Evolutionary conservation across 2,797 vertebrate genomes (phyloP).

Genomic region (Syndactyla subalaris): DNA sequence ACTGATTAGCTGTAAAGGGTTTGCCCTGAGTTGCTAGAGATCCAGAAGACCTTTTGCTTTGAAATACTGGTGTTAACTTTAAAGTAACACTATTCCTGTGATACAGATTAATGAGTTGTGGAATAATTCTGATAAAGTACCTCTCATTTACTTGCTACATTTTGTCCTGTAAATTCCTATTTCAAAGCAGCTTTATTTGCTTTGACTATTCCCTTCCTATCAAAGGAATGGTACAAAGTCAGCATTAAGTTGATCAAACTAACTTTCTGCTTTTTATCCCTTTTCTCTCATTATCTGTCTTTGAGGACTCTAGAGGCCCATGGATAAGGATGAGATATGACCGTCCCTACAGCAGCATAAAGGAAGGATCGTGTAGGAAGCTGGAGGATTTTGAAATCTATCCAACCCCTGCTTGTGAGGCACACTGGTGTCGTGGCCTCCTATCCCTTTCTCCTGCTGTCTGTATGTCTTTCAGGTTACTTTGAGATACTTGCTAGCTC

Average conservation of each 20-base stretch:
- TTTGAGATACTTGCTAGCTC: background rate
- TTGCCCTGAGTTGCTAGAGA: constrained; percentile 16
- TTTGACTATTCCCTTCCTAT: background rate
- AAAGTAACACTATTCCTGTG: constrained; percentile 45
- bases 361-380: background rate
- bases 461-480: background rate
- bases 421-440: background rate
- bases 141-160: background rate
- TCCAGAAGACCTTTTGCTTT: constrained; percentile 64
- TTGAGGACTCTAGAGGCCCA: background rate
- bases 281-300: background rate
- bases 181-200: constrained; percentile 49
- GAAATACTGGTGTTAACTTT: constrained; percentile 50
- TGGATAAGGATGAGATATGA: background rate
- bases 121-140: constrained; percentile 37
- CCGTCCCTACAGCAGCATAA: background rate
- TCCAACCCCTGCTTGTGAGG: background rate
- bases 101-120: constrained; percentile 35
- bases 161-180: constrained; percentile 31
- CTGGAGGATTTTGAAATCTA: background rate
- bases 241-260: constrained; percentile 21
- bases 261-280: constrained; percentile 24
- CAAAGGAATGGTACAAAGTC: constrained; percentile 36
- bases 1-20: constrained; percentile 65
- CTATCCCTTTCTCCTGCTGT: background rate